Percentiles rank a stretch among this genome's conserved stretches.
Conservation (phyloP, 2,888 invertebrate genomes). For the Norana najaformis region DNA sequence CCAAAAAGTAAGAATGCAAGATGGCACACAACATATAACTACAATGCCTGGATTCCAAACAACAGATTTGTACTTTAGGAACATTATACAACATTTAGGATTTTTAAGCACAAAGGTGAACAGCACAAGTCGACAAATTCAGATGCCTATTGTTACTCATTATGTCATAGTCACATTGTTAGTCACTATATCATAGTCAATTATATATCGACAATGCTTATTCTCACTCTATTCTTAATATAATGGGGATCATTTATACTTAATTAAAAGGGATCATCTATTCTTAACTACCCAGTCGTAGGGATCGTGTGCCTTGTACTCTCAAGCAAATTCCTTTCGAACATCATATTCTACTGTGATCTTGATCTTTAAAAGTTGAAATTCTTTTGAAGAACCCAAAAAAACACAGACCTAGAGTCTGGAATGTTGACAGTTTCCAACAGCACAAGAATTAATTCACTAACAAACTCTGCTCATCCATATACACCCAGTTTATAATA, state of each 20-base stretch:
- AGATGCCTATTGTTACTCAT: neutral
- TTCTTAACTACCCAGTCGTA: neutral
- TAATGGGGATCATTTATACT: neutral
- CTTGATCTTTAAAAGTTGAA: neutral
- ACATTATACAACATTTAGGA: slow-evolving; percentile 13
- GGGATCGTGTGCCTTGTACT: neutral
- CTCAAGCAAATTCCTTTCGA: neutral
- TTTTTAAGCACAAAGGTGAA: neutral
- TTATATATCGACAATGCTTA: no score
- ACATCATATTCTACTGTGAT: neutral
- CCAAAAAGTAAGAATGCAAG: neutral
- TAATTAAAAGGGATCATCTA: neutral
- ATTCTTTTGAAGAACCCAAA: neutral
- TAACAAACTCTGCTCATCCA: neutral
- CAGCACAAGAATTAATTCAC: neutral
- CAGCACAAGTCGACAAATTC: slow-evolving; percentile 2
- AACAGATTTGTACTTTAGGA: neutral
- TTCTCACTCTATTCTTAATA: slow-evolving; percentile 9
- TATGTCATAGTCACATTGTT: neutral
- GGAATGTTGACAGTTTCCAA: neutral
- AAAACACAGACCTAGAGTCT: neutral
- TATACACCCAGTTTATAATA: neutral
- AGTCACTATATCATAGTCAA: neutral
- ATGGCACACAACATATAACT: slow-evolving; percentile 13
- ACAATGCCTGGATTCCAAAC: slow-evolving; percentile 7